These are phyloP conservation scores for Petromus typicus DNA, from an alignment of 2,113 vertebrate species.

Conservation along the genomic window DNA sequence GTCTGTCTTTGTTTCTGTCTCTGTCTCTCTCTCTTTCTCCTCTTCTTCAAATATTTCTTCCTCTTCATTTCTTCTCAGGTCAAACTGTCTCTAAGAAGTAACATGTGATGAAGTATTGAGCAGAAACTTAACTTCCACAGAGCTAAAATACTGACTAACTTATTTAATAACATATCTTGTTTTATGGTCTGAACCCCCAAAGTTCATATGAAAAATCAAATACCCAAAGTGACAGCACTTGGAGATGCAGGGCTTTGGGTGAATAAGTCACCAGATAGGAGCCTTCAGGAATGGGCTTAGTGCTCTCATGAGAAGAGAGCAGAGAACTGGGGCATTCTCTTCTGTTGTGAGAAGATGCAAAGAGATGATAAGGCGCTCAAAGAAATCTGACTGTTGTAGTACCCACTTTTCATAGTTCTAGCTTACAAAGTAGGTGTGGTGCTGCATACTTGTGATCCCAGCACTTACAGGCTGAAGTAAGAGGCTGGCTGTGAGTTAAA, in stretches of 20 bases:
- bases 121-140: not conserved
- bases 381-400: not conserved
- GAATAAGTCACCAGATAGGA: not conserved
- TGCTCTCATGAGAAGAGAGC: not conserved
- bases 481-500: not conserved
- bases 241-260: not conserved
- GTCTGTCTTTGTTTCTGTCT: not conserved
- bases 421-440: not conserved
- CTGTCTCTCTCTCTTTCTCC: no score
- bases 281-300: not conserved
- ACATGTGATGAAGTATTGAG: not conserved
- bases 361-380: not conserved
- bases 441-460: not conserved
- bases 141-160: not conserved
- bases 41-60: not conserved
- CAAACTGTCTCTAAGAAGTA: not conserved
- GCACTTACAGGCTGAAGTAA: not conserved
- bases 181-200: not conserved
- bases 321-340: not conserved
- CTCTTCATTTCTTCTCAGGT: not conserved
- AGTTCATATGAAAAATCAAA: not conserved
- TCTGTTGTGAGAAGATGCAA: not conserved
- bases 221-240: not conserved
- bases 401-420: not conserved
- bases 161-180: not conserved